Evolutionary conservation across 37 sponge, comb jelly and placozoan species (phyloP), one percentile per base, ranked within the genome.

Genomic region (Diacarnus erythraeanus): DNA sequence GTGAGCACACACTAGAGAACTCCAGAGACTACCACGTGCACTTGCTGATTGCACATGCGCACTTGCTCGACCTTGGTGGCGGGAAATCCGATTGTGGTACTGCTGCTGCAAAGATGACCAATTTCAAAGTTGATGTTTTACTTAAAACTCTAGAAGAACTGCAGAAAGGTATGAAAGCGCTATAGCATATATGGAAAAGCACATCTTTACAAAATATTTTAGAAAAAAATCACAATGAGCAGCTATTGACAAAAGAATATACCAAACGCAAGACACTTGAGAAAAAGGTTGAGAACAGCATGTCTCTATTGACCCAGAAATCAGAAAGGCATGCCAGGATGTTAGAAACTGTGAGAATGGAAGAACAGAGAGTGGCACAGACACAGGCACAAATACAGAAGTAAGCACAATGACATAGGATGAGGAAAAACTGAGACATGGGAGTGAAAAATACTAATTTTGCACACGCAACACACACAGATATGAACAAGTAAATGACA

Each of bases 1-100:
- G 87, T 91, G 91, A 91, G 83, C 91, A n/a, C 87, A 66, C 84
- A 34, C 78, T 34, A n/a, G n/a, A n/a, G n/a, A 47, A 47, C 51
- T 47, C 12, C 51, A 47, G 12, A 47, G 12, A 6, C 12, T 47
- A 15, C 12, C 6, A 15, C 51, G 12, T 47, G 51, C 51, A 47
- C 6, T 6, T 15, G 51, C 10, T 47, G 51, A 31, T 8, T 47
- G 6, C 33, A 26, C 22, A 15, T 17, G 33, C 38, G 51, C 42
- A 39, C 74, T 51, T 72, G 80, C 79, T 37, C 74, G 47, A 18
- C 51, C 22, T 21, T 64, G n/a, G 29, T 42, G 36, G 74, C 74
- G 74, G 29, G 57, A 74, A 47, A 54, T 74, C 27, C 66, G 22
- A 68, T 64, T 27, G 8, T 23, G 15, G 6, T 35, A 73, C 47